Evolutionary conservation across 1,140 invertebrate genomes (phyloP).

Genomic region (Monochamus saltuarius): DNA sequence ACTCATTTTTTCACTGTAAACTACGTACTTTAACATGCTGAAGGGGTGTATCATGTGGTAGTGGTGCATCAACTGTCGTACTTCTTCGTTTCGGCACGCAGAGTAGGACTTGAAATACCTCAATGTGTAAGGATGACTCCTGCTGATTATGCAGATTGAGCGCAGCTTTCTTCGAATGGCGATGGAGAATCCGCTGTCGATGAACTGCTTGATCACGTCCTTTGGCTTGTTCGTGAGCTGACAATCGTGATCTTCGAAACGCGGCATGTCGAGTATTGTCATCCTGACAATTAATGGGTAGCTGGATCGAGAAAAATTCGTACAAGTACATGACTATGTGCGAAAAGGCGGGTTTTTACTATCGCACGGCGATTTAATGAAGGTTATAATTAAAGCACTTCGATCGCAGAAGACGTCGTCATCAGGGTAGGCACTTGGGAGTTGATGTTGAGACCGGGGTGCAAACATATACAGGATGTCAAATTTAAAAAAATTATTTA

Average conservation of each 20-base stretch:
- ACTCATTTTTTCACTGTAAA: neutral
- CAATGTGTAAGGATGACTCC: conserved; percentile 26
- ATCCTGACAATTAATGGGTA: too few relatives aligned
- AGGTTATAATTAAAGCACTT: too few relatives aligned
- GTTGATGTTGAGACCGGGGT: too few relatives aligned
- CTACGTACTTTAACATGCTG: conserved; percentile 19
- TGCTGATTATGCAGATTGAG: conserved; percentile 23
- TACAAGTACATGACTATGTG: too few relatives aligned
- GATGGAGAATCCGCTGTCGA: conserved; percentile 32
- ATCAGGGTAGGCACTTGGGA: too few relatives aligned
- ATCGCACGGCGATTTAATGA: too few relatives aligned
- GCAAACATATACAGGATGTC: too few relatives aligned
- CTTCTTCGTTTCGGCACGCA: conserved; percentile 29
- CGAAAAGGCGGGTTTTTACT: too few relatives aligned
- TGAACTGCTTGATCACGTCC: conserved; percentile 11
- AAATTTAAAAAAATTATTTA: too few relatives aligned
- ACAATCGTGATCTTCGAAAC: conserved; percentile 3
- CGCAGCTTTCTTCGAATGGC: conserved; percentile 24
- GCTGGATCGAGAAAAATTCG: too few relatives aligned
- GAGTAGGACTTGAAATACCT: conserved; percentile 26
- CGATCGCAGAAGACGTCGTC: too few relatives aligned
- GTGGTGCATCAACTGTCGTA: conserved; percentile 20
- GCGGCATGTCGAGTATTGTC: neutral
- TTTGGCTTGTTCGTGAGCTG: neutral
- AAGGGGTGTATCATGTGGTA: conserved; percentile 29